A percentile compares a stretch with the other conserved stretches of the same genome.
phyloP scores from a whole-genome alignment of 2,113 vertebrate genomes.

The Tetraodon nigroviridis region DNA sequence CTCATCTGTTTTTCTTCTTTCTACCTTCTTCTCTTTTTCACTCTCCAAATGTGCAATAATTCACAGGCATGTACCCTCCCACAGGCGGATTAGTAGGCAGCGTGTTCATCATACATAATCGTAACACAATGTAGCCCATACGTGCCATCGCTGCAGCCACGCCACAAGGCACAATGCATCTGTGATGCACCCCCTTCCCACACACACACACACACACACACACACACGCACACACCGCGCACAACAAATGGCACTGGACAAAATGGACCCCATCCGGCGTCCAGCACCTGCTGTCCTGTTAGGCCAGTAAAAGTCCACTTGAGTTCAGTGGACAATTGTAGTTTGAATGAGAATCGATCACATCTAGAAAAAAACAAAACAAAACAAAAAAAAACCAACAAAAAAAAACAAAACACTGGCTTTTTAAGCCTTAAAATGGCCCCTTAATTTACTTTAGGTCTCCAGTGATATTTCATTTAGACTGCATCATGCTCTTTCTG shows the following conservation, averaged over 20 bases:
- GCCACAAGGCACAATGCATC: constrained; percentile 64
- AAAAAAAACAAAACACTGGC: no score
- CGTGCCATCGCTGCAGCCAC: constrained; percentile 59
- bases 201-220: no score
- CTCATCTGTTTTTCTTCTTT: constrained; percentile 22
- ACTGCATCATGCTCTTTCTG: background rate
- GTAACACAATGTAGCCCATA: constrained; percentile 70
- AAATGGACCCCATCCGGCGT: constrained; percentile 53
- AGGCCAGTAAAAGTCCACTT: constrained; percentile 14
- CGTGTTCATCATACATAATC: constrained; percentile 78
- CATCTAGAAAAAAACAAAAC: background rate
- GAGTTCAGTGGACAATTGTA: background rate
- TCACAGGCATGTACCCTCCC: constrained; percentile 77
- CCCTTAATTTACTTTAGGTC: background rate
- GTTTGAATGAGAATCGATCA: constrained; percentile 5
- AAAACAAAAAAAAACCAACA: no score
- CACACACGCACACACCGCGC: no score
- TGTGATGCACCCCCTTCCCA: constrained; percentile 33
- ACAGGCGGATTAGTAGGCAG: constrained; percentile 76
- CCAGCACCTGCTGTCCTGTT: constrained; percentile 43
- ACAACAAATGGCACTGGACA: constrained; percentile 48
- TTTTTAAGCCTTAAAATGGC: no score
- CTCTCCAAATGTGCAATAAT: constrained; percentile 71
- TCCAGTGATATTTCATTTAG: background rate
- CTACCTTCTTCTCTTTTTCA: constrained; percentile 25